Evolutionary conservation across 2,888 invertebrate species (phyloP).

Genomic region (Drosophila bunnanda): DNA sequence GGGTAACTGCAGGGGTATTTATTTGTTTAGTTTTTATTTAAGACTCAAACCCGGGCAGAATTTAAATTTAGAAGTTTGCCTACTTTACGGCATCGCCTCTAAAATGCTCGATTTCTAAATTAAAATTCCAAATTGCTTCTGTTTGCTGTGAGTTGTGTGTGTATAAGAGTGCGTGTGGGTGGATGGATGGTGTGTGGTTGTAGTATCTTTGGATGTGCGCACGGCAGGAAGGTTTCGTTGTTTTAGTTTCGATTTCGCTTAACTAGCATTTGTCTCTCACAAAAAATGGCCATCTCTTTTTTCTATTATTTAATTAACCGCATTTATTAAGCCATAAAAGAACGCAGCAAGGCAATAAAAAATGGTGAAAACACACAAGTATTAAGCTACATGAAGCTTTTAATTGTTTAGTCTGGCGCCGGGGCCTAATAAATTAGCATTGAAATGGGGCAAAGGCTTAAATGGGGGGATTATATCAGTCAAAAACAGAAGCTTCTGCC

Average conservation of each 20-base stretch:
- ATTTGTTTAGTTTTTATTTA: conserved; percentile 10
- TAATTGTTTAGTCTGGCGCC: conserved; percentile 43
- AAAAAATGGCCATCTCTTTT: conserved; percentile 36
- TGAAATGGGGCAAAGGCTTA: conserved; percentile 24
- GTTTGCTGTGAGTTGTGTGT: conserved; percentile 18
- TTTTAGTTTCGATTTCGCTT: conserved; percentile 43
- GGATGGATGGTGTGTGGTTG: conserved; percentile 33
- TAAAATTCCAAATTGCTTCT: conserved; percentile 28
- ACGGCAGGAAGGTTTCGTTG: conserved; percentile 84
- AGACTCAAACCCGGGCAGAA: conserved; percentile 4
- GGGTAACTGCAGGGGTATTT: too few species aligned
- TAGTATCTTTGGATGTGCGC: conserved; percentile 71
- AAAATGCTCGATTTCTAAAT: conserved; percentile 6
- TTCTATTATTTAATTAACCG: conserved; percentile 43
- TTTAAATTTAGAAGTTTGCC: conserved; percentile 28
- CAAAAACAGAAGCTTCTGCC: conserved; percentile 16
- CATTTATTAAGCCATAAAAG: conserved; percentile 47
- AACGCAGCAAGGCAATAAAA: conserved; percentile 37
- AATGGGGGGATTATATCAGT: conserved; percentile 6
- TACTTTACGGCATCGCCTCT: conserved; percentile 54
- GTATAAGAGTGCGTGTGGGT: conserved; percentile 19
- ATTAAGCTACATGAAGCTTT: conserved; percentile 36
- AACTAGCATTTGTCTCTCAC: conserved; percentile 5
- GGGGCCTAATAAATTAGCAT: conserved; percentile 33
- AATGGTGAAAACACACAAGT: conserved; percentile 15